Percentiles rank a stretch among this genome's conserved stretches.
Evolutionary conservation across 1,140 invertebrate species (phyloP).

Genomic region (Parapsyche elsis): DNA sequence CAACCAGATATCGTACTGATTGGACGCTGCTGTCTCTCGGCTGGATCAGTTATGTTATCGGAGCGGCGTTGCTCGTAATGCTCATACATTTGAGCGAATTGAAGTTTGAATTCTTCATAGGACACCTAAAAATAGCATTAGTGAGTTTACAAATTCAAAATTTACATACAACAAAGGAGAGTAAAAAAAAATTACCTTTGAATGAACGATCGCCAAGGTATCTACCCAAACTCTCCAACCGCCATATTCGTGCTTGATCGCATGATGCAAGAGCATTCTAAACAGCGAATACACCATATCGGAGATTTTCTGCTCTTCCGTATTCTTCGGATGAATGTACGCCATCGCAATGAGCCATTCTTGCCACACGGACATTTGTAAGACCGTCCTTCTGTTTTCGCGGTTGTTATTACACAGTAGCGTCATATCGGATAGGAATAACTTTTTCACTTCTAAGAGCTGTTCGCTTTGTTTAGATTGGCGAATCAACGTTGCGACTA

Average conservation of each 20-base stretch:
- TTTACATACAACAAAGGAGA: conserved; percentile 22
- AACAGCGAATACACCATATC: conserved; percentile 99
- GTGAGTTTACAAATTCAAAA: not conserved
- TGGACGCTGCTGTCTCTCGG: conserved; percentile 89
- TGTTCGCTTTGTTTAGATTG: conserved; percentile 95
- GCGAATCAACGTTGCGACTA: conserved; percentile 95
- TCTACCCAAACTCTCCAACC: conserved; percentile 99
- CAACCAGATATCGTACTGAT: conserved; percentile 97
- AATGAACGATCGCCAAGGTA: conserved; percentile 98
- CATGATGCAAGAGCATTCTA: conserved; percentile 95
- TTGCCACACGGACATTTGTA: conserved; percentile 99
- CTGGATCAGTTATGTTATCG: conserved; percentile 94
- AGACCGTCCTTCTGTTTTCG: conserved; percentile 95
- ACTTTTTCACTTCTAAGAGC: conserved; percentile 92
- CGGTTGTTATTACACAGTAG: conserved; percentile 96
- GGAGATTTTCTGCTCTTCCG: conserved; percentile 95
- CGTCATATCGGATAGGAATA: conserved; percentile 98
- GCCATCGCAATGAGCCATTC: conserved; percentile 99
- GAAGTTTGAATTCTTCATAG: conserved; percentile 96
- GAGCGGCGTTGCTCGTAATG: conserved; percentile 94
- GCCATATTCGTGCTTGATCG: conserved; percentile 99
- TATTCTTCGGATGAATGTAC: conserved; percentile 96
- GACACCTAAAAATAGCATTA: conserved; percentile 74
- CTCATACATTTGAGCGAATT: conserved; percentile 97
- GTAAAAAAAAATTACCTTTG: conserved; percentile 78